Percentiles rank a stretch among this genome's conserved stretches.
Evolutionary conservation across 1,140 invertebrate species (phyloP).

Genomic region (Oedothorax gibbosus): DNA sequence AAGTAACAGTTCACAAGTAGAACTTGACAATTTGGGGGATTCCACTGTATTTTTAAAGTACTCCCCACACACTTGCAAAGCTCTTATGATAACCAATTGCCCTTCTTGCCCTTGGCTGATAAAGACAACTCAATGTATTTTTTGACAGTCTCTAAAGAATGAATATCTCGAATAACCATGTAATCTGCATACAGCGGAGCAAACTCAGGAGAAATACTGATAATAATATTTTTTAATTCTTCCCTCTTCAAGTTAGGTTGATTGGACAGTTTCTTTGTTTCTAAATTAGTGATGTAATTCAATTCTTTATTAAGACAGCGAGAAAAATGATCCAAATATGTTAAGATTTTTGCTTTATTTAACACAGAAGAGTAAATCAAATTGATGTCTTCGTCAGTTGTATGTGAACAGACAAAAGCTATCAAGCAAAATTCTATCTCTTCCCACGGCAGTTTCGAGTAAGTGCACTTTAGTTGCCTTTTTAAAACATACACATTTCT

Average conservation of each 20-base stretch:
- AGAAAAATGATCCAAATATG: constrained; percentile 29
- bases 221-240: not conserved
- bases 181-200: constrained; percentile 18
- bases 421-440: constrained; percentile 41
- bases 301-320: not conserved
- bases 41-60: constrained; percentile 15
- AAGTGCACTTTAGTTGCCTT: constrained; percentile 6
- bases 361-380: not conserved
- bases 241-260: not conserved
- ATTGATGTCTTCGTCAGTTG: not conserved
- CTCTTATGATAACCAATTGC: constrained; percentile 3
- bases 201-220: constrained; percentile 1
- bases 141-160: constrained; percentile 27
- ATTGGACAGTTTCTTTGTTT: not conserved
- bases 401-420: not conserved
- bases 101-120: not conserved
- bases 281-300: not conserved
- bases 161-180: not conserved
- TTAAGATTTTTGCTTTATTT: not conserved
- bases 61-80: constrained; percentile 40
- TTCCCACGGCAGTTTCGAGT: constrained; percentile 20
- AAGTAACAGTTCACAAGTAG: not conserved
- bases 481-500: constrained; percentile 23
- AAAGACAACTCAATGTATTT: not conserved
- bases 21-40: constrained; percentile 31